phyloP scores from a whole-genome alignment of 1,140 invertebrate species.

The Gryllus bimaculatus region DNA sequence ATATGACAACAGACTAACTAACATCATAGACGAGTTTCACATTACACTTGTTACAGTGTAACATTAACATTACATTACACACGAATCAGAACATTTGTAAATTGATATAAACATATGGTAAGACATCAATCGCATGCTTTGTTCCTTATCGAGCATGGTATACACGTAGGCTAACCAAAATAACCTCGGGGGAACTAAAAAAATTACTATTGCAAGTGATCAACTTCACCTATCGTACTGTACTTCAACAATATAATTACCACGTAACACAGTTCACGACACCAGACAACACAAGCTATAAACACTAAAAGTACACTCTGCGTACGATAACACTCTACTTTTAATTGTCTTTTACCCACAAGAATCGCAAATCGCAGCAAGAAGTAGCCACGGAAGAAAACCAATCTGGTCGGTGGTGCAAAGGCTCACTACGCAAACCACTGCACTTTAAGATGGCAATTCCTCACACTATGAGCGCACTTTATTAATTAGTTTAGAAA shows the following conservation, averaged over 20 bases:
- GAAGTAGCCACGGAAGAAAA: not conserved
- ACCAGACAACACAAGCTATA: not conserved
- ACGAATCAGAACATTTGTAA: not conserved
- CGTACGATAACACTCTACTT: not conserved
- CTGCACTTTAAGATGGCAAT: not conserved
- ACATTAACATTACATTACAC: not conserved
- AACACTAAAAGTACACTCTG: not conserved
- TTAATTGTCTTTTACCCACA: not conserved
- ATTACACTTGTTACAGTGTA: no score
- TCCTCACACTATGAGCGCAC: not conserved
- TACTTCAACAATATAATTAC: not conserved
- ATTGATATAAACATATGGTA: conserved; percentile 1
- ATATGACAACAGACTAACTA: not conserved
- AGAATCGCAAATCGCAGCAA: not conserved
- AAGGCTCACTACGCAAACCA: not conserved
- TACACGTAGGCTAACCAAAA: conserved; percentile 3
- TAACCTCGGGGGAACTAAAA: conserved; percentile 9
- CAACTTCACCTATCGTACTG: not conserved
- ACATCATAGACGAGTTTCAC: not conserved
- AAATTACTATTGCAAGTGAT: not conserved
- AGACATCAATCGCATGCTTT: not conserved
- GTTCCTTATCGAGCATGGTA: conserved; percentile 12
- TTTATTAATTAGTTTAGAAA: not conserved
- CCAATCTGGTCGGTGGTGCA: not conserved
- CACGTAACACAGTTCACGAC: not conserved